Evolutionary conservation across 1,140 invertebrate species (phyloP).

Genomic region (Cherax quadricarinatus): DNA sequence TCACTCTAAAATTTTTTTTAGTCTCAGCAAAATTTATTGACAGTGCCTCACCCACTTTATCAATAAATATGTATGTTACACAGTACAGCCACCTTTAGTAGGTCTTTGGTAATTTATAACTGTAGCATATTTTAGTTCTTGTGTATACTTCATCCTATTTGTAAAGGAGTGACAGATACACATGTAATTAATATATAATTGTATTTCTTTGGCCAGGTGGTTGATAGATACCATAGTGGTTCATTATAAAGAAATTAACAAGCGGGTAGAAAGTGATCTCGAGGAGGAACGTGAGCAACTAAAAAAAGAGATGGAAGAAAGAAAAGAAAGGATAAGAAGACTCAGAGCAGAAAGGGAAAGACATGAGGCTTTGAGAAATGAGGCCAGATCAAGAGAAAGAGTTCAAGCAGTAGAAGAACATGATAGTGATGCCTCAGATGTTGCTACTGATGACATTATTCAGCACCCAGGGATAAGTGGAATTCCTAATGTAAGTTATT

Average conservation of each 20-base stretch:
- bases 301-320: slow-evolving; percentile 28
- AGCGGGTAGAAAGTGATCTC: slow-evolving; percentile 52
- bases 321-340: slow-evolving; percentile 26
- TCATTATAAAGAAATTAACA: slow-evolving; percentile 69
- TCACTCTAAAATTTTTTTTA: too few relatives aligned
- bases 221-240: slow-evolving; percentile 71
- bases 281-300: slow-evolving; percentile 51
- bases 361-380: background rate
- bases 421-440: background rate
- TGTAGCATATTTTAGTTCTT: too few relatives aligned
- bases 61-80: too few relatives aligned
- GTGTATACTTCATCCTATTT: too few relatives aligned
- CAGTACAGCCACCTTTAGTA: too few relatives aligned
- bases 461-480: background rate
- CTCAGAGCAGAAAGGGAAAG: background rate
- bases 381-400: background rate
- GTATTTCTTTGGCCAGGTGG: slow-evolving; percentile 58
- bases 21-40: too few relatives aligned
- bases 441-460: background rate
- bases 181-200: background rate
- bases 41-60: too few relatives aligned
- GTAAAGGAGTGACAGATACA: too few relatives aligned
- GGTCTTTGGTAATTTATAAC: too few relatives aligned
- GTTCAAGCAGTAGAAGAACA: background rate
- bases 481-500: slow-evolving; percentile 41